A percentile compares a stretch with the other conserved stretches of the same genome.
phyloP scores from a whole-genome alignment of 2,888 invertebrate genomes.

The Ectemnius lituratus region DNA sequence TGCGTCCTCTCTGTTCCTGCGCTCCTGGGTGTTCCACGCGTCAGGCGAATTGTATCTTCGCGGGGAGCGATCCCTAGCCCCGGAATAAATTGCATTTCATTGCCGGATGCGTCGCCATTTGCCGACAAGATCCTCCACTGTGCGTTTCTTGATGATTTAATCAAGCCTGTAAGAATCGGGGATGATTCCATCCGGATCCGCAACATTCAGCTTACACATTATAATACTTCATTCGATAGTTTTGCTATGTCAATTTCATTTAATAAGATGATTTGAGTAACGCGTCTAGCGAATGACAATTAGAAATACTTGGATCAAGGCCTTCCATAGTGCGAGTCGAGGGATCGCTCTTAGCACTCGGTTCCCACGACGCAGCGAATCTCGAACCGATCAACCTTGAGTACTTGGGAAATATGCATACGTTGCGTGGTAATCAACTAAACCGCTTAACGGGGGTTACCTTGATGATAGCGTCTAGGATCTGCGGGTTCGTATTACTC shows the following conservation, averaged over 20 bases:
- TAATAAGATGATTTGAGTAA: conserved; percentile 18
- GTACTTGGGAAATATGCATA: conserved; percentile 38
- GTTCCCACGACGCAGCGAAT: conserved; percentile 56
- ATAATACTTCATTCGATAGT: neutral
- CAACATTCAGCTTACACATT: too few relatives aligned
- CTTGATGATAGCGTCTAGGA: neutral
- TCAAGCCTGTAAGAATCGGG: conserved; percentile 14
- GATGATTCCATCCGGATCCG: too few relatives aligned
- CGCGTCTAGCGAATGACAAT: conserved; percentile 47
- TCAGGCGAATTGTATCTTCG: conserved; percentile 67
- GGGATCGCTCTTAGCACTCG: conserved; percentile 42
- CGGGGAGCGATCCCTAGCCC: conserved; percentile 62
- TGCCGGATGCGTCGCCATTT: conserved; percentile 53
- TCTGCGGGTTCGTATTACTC: neutral
- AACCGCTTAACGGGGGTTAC: neutral
- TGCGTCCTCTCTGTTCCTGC: conserved; percentile 29
- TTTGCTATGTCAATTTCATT: conserved; percentile 22
- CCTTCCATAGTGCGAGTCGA: conserved; percentile 38
- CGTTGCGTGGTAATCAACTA: conserved; percentile 11
- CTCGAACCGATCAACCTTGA: conserved; percentile 56
- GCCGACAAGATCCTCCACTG: conserved; percentile 33
- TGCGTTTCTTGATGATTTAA: conserved; percentile 49
- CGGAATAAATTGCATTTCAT: conserved; percentile 70
- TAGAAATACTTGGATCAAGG: conserved; percentile 53
- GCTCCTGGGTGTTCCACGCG: conserved; percentile 70